phyloP scores from a whole-genome alignment of 1,140 invertebrate species.

The Aphaenogaster rudis region DNA sequence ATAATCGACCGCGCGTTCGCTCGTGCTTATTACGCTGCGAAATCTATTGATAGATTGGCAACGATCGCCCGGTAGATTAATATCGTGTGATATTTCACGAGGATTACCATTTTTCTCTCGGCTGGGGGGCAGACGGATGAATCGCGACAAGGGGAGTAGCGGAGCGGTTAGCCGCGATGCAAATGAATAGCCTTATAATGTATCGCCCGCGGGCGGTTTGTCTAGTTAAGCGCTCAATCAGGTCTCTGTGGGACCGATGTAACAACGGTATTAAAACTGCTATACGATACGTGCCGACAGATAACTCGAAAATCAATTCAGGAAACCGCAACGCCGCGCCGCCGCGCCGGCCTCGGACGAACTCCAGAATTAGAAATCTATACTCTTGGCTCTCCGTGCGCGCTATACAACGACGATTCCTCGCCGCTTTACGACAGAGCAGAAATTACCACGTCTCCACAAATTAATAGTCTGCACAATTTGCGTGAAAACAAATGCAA shows the following conservation, averaged over 20 bases:
- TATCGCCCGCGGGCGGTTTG: constrained; percentile 54
- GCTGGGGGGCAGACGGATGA: constrained; percentile 1
- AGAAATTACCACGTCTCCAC: constrained; percentile 46
- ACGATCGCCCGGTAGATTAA: constrained; percentile 40
- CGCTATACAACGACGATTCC: neutral
- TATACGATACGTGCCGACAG: constrained; percentile 49
- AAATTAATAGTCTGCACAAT: constrained; percentile 63
- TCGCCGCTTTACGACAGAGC: neutral
- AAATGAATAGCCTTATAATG: constrained; percentile 65
- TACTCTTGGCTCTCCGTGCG: neutral
- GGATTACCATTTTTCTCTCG: constrained; percentile 45
- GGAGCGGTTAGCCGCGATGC: constrained; percentile 40
- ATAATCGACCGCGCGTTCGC: constrained; percentile 60
- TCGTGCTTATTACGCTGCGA: constrained; percentile 29
- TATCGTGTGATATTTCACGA: constrained; percentile 57
- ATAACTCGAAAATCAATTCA: constrained; percentile 53
- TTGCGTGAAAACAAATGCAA: constrained; percentile 60
- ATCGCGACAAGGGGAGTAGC: constrained; percentile 53
- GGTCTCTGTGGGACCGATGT: constrained; percentile 14
- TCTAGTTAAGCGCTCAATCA: constrained; percentile 66
- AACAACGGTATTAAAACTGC: constrained; percentile 57
- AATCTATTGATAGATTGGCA: constrained; percentile 44
- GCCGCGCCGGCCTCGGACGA: neutral
- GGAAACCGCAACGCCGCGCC: constrained; percentile 6
- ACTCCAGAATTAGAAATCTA: constrained; percentile 35